phyloP scores from a whole-genome alignment of 2,797 vertebrate genomes.

The Toxotes lorentzi region DNA sequence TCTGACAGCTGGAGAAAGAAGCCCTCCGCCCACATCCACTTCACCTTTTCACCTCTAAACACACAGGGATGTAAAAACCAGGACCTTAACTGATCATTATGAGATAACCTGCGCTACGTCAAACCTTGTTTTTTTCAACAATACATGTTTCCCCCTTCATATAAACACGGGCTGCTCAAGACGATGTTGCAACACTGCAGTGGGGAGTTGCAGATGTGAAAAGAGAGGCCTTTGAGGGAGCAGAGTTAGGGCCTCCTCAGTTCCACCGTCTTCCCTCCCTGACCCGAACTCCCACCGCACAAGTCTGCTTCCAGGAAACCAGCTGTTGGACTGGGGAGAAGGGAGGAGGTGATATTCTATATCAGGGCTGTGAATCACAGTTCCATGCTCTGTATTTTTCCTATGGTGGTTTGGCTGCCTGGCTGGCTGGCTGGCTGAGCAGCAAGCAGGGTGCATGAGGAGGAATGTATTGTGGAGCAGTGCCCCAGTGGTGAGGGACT shows the following conservation, averaged over 20 bases:
- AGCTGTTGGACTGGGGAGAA: conserved; percentile 79
- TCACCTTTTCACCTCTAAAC: conserved; percentile 63
- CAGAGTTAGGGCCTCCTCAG: conserved; percentile 46
- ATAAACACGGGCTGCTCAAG: conserved; percentile 45
- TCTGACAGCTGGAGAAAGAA: conserved; percentile 61
- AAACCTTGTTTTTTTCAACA: conserved; percentile 47
- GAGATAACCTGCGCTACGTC: conserved; percentile 57
- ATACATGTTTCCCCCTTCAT: conserved; percentile 40
- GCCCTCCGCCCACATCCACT: conserved; percentile 28
- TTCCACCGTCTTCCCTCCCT: conserved; percentile 49
- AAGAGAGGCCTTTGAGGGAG: conserved; percentile 70
- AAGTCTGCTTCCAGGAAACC: conserved; percentile 84
- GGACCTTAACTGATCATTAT: conserved; percentile 55
- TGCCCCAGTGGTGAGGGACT: conserved; percentile 63
- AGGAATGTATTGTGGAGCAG: conserved; percentile 77
- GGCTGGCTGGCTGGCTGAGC: conserved; percentile 63
- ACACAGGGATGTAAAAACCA: conserved; percentile 55
- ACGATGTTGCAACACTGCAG: conserved; percentile 55
- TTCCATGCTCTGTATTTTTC: conserved; percentile 84
- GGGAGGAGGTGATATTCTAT: conserved; percentile 84
- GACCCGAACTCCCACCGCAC: conserved; percentile 65
- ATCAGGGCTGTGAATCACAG: conserved; percentile 86
- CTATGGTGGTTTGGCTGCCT: conserved; percentile 77
- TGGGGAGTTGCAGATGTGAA: conserved; percentile 63
- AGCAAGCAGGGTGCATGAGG: conserved; percentile 65